Percentiles rank a stretch among this genome's conserved stretches.
Conservation (phyloP, 2,113 vertebrate genomes). For the Phalacrocorax carbo region DNA sequence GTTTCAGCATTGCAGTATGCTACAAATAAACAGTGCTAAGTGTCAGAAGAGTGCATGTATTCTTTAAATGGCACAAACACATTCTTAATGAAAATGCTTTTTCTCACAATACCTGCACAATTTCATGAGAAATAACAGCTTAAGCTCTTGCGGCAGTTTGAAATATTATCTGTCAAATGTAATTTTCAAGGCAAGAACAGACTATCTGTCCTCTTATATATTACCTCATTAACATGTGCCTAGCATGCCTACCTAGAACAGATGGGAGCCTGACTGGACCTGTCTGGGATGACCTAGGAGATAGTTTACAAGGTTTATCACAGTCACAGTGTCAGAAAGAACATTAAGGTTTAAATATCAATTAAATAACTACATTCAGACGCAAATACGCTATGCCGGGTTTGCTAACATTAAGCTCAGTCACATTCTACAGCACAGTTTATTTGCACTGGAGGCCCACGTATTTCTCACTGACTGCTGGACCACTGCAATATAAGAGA, state of each 20-base stretch:
- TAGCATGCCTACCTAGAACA: neutral
- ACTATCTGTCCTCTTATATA: neutral
- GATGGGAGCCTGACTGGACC: neutral
- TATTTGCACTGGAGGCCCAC: neutral
- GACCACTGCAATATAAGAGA: neutral
- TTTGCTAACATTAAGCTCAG: constrained; percentile 4
- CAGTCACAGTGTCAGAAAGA: neutral
- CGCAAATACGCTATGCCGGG: neutral
- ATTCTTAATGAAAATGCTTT: neutral
- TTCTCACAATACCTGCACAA: neutral
- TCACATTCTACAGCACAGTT: neutral
- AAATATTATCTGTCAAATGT: neutral
- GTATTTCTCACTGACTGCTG: neutral
- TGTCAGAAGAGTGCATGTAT: fast-evolving
- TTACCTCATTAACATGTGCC: neutral
- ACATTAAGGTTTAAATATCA: neutral
- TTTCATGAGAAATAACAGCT: neutral
- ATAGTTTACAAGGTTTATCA: neutral
- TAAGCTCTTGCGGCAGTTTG: neutral
- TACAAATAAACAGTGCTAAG: neutral
- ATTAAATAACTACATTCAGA: neutral
- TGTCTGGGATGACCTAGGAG: neutral
- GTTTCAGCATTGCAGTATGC: neutral
- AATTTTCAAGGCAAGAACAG: constrained; percentile 12
- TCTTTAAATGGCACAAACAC: neutral